phyloP scores from a whole-genome alignment of 2,797 vertebrate genomes.

The Fringilla coelebs region DNA sequence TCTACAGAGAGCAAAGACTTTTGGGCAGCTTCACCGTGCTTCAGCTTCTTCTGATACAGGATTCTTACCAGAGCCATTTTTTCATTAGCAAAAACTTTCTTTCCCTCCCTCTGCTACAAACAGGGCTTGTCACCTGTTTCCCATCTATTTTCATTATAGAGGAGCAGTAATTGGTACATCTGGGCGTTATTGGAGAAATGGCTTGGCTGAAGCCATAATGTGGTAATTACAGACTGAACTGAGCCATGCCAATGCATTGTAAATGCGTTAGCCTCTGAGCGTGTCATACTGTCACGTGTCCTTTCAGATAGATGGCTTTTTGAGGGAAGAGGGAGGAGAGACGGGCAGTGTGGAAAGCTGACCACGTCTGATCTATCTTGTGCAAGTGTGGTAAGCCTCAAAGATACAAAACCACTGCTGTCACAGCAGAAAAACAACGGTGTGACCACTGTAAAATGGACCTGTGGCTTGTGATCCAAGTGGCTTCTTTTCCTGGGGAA shows the following conservation, averaged over 20 bases:
- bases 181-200: constrained; percentile 45
- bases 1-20: background rate
- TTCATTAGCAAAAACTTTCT: background rate
- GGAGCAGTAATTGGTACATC: constrained; percentile 55
- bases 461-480: constrained; percentile 19
- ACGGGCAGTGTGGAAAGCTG: background rate
- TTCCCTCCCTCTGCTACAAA: background rate
- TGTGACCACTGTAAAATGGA: background rate
- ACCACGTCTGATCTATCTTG: background rate
- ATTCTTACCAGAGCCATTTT: background rate
- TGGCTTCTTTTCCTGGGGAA: constrained; percentile 8
- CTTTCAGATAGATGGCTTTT: constrained; percentile 4
- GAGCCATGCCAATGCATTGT: background rate
- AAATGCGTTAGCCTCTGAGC: constrained; percentile 26
- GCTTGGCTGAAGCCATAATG: constrained; percentile 47
- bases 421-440: background rate
- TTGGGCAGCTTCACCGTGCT: background rate
- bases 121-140: constrained; percentile 36
- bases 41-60: background rate
- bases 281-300: background rate
- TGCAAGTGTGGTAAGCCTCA: background rate
- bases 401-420: background rate
- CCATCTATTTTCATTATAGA: constrained; percentile 47
- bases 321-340: background rate
- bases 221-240: constrained; percentile 54